Conservation (phyloP, 2,113 vertebrate species). For the Lucifuga dentata region DNA sequence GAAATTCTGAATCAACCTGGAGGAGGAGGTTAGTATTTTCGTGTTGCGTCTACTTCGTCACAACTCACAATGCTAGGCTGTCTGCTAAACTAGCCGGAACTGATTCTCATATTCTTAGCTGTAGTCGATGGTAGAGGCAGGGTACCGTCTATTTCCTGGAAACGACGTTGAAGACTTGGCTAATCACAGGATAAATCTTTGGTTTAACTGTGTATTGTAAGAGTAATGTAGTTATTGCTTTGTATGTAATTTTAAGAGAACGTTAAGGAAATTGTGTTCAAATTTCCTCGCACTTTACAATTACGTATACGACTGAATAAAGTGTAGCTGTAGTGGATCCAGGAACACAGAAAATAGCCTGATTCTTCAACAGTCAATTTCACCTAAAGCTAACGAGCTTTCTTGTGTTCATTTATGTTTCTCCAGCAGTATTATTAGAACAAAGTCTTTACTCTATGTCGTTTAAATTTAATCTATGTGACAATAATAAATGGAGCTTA, state of each 20-base stretch:
- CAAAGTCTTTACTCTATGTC: too few relatives aligned
- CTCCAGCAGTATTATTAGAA: neutral
- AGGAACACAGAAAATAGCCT: conserved; percentile 33
- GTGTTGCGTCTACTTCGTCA: conserved; percentile 3
- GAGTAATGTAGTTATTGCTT: too few relatives aligned
- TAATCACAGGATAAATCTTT: conserved; percentile 5
- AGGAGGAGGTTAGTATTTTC: conserved; percentile 47
- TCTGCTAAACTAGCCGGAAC: conserved; percentile 46
- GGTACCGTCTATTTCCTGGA: conserved; percentile 53
- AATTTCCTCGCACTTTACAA: neutral
- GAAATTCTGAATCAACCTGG: neutral
- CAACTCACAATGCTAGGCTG: conserved; percentile 48
- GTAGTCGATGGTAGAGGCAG: conserved; percentile 2
- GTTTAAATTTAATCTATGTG: too few relatives aligned
- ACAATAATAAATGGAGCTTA: neutral
- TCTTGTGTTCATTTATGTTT: neutral
- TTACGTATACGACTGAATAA: neutral
- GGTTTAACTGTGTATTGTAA: neutral
- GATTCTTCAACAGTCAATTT: neutral
- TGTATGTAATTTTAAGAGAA: neutral
- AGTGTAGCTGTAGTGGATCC: neutral
- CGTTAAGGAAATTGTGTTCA: neutral
- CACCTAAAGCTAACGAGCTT: neutral
- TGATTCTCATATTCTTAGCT: conserved; percentile 5
- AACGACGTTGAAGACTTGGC: too few relatives aligned